These are phyloP conservation scores for Amaurobius ferox DNA, from an alignment of 2,888 invertebrate genomes.

Conservation along the genomic window DNA sequence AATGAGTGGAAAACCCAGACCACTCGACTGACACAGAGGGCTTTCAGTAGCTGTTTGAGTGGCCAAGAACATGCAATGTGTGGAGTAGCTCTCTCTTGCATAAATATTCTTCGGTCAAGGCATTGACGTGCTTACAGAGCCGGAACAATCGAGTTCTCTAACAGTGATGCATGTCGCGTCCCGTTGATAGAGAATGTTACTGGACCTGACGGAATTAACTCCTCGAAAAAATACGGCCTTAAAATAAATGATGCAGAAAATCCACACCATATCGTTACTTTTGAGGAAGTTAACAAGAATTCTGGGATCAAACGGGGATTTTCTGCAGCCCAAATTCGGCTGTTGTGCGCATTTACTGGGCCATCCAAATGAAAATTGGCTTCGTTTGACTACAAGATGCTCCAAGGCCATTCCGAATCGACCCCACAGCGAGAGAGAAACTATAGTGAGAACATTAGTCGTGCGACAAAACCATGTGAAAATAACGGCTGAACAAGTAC, in stretches of 20 bases:
- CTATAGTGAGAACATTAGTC: not conserved
- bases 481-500: not conserved
- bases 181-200: not conserved
- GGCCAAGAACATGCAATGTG: no score
- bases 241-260: no score
- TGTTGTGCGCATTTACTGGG: not conserved
- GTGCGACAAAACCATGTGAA: not conserved
- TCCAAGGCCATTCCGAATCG: constrained; percentile 2
- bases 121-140: no score
- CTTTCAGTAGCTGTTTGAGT: no score
- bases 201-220: not conserved
- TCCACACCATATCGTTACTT: not conserved
- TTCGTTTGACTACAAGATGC: not conserved
- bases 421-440: not conserved
- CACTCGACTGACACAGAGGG: no score
- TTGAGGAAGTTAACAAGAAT: not conserved
- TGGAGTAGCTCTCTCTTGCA: no score
- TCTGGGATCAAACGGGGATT: not conserved
- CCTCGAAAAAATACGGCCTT: constrained; percentile 1
- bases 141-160: no score
- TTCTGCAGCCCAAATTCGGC: constrained; percentile 1
- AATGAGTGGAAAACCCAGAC: no score
- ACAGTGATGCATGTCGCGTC: no score
- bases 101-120: no score
- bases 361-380: not conserved